Base-by-base conservation (phyloP, 2,888 invertebrate species). In the Cataglyphis cursor region DNA sequence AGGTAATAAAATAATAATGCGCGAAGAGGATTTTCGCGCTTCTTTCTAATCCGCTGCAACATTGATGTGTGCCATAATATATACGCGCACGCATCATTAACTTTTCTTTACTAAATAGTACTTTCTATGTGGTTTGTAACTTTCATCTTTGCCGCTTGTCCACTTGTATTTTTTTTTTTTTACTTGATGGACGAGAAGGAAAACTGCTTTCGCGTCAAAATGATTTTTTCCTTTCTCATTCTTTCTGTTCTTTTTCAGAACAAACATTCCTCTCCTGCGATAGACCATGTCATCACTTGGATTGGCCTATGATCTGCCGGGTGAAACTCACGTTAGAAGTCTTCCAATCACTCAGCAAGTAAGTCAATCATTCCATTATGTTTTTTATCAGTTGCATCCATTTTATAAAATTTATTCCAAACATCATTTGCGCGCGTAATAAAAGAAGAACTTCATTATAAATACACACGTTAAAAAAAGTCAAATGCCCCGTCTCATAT, bases 291-390 rank as follows among this genome's bases (percentile, higher is more conserved):
- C 97, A 97, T 91, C 97, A 97, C 87, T 95, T 97, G 85, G 97
- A 97, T 92, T 97, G 97, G 96, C 97, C 97, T 3, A 97, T 97
- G 97, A 97, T 97, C 91, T 98, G 98, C 94, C 96, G 97, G 82
- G 96, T 97, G 86, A 97, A 97, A 95, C 95, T 98, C 89, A 96
- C 96, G 62, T 95, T 98, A 82, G 98, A 97, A 95, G 96, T 96
- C 88, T 97, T 97, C 93, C 96, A 97, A 93, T 96, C 97, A 5
- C 95, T 96, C 88, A 96, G 97, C 96, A 96, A 96, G 97, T 97
- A 95, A 95, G 96, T 95, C n/a, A 31, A 21, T 41, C 15, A 38
- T 24, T 65, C 35, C 70, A 24, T 1, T 54, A 6, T 3, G 0
- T 18, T 38, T 54, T 51, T n/a, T n/a, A 2, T n/a, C n/a, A 8